Conservation (phyloP, 2,797 vertebrate species). For the Eulemur rubriventer region DNA sequence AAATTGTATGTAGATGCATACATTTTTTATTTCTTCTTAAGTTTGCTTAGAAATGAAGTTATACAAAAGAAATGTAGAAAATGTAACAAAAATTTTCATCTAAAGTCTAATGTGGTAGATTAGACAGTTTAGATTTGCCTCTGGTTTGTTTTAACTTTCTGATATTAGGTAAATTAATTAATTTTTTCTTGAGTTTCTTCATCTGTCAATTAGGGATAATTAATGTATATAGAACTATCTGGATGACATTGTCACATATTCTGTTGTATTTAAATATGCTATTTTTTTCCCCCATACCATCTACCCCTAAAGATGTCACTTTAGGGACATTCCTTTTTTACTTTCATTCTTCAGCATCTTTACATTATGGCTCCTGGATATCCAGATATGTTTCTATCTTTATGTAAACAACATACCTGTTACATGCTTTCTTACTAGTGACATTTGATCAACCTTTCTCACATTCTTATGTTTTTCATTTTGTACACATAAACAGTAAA, state of each 20-base stretch:
- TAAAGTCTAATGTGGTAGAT: not conserved
- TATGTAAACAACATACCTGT: not conserved
- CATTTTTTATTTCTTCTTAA: not conserved
- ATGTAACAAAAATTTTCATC: not conserved
- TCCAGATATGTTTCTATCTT: not conserved
- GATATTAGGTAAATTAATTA: not conserved
- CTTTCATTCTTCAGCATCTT: not conserved
- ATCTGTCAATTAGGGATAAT: not conserved
- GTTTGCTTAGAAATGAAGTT: not conserved
- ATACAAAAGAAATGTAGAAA: not conserved
- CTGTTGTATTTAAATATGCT: not conserved
- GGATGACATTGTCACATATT: not conserved
- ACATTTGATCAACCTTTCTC: not conserved
- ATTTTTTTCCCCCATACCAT: not conserved
- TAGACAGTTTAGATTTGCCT: not conserved
- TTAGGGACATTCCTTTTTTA: not conserved
- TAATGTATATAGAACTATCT: not conserved
- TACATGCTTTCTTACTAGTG: not conserved
- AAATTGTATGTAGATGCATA: not conserved
- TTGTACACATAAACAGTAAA: not conserved
- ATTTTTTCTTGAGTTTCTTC: not conserved
- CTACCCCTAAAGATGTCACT: not conserved
- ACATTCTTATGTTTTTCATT: not conserved
- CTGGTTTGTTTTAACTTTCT: not conserved
- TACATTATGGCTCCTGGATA: not conserved